phyloP scores from a whole-genome alignment of 2,797 vertebrate genomes.

The Mormyrops boulengeri region DNA sequence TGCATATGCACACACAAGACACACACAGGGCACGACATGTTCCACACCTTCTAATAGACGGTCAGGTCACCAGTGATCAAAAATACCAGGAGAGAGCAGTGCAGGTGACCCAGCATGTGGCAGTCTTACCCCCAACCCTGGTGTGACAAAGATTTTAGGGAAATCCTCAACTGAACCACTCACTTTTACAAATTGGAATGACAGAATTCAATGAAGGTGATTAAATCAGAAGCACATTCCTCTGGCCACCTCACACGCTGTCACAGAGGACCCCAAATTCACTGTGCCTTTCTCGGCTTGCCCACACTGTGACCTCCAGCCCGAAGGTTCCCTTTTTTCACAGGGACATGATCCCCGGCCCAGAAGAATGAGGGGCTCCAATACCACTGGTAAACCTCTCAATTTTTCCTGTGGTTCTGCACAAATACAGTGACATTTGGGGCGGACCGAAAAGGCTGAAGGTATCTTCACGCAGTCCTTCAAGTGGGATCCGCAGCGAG shows the following conservation, averaged over 20 bases:
- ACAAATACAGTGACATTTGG: neutral
- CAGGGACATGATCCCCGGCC: neutral
- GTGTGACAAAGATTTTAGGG: neutral
- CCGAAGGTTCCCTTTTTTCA: neutral
- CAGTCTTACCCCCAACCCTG: neutral
- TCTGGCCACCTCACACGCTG: neutral
- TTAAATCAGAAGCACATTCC: neutral
- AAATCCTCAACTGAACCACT: neutral
- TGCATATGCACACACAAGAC: neutral
- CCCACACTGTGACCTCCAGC: neutral
- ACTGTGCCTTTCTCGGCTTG: neutral
- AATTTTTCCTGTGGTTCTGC: neutral
- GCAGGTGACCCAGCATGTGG: slow-evolving; percentile 25
- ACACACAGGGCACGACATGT: neutral
- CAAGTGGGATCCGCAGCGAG: neutral
- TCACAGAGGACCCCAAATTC: neutral
- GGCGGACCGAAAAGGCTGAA: neutral
- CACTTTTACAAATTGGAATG: neutral
- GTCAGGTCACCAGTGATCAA: slow-evolving; percentile 27
- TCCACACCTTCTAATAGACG: neutral
- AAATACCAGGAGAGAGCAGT: slow-evolving; percentile 28
- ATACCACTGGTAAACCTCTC: neutral
- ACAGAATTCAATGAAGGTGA: neutral
- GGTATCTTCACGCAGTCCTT: neutral
- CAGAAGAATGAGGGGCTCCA: neutral